Evolutionary conservation across 2,797 vertebrate genomes (phyloP), one percentile per base, ranked within the genome.

Genomic region (Rousettus madagascariensis): DNA sequence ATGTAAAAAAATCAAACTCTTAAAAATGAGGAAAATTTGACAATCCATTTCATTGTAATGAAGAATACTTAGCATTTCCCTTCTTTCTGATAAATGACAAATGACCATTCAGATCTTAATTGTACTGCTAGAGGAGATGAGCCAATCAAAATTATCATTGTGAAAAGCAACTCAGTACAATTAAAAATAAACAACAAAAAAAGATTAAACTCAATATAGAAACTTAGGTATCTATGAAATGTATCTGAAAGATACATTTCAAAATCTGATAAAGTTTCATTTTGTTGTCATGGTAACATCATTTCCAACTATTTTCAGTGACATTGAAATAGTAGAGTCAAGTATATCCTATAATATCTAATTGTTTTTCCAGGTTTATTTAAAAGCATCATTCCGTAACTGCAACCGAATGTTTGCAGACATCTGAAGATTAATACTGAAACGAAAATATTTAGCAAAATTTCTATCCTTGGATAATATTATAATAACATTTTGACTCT

Each of bases 391-490:
- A 77, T 88, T 95, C 55, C 95, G n/a, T 79, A 94, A 97, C 96
- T 77, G 66, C 59, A 96, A 93, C 84, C 88, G 49, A 86, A 65
- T 83, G 38, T 92, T 94, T 97, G 66, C 30, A 93, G 78, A 90
- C 78, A 96, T 92, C 68, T 86, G 59, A 95, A 93, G 90, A 94
- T 95, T 84, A 93, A 94, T 74, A 71, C 41, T 15, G 7, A 96
- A 87, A 78, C 87, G 57, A 96, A 96, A 96, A 90, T 94, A 92
- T 93, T 94, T 94, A 95, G 86, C 71, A 93, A 96, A 95, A 95
- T 75, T 4, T 86, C 89, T 90, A 30, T 83, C 88, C 78, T 90
- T 86, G 82, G 86, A 82, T 95, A 97, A 95, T 84, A 71, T 51
- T 93, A 96, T 75, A 95, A 82, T 95, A 96, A 92, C 59, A 86